Conservation (phyloP, 2,113 vertebrate genomes). For the Octodon degus region DNA sequence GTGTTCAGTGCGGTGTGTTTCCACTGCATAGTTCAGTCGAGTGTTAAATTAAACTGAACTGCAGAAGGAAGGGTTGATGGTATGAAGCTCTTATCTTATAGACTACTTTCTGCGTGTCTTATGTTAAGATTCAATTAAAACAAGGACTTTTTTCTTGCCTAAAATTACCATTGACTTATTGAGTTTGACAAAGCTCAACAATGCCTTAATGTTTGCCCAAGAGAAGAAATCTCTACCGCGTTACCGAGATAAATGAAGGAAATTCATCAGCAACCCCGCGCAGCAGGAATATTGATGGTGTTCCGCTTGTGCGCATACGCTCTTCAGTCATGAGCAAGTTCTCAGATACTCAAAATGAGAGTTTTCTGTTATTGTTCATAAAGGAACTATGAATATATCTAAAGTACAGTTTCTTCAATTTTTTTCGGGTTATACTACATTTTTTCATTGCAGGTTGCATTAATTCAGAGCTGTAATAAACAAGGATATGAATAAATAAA, state of each 20-base stretch:
- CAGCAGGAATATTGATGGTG: conserved; percentile 37
- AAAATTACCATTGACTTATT: conserved; percentile 58
- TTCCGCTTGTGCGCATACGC: conserved; percentile 41
- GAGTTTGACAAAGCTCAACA: conserved; percentile 69
- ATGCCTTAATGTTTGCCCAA: conserved; percentile 65
- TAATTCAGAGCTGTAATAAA: conserved; percentile 26
- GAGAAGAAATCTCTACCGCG: conserved; percentile 64
- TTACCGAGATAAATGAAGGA: conserved; percentile 77
- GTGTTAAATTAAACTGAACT: conserved; percentile 77
- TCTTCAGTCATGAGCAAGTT: not conserved
- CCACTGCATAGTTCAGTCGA: conserved; percentile 73
- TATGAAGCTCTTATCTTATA: conserved; percentile 70
- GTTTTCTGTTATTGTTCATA: conserved; percentile 27
- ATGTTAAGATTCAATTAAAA: conserved; percentile 67
- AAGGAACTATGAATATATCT: not conserved
- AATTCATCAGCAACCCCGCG: conserved; percentile 72
- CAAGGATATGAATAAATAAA: not conserved
- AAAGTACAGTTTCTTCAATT: conserved; percentile 18
- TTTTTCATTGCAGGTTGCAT: conserved; percentile 31
- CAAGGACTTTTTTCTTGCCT: not conserved
- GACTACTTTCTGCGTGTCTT: conserved; percentile 26
- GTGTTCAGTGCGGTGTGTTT: not conserved
- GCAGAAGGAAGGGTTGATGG: conserved; percentile 78
- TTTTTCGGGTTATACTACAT: conserved; percentile 20
- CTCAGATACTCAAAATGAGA: not conserved